phyloP scores from a whole-genome alignment of 2,888 invertebrate species.

The Gnatocerus cornutus region DNA sequence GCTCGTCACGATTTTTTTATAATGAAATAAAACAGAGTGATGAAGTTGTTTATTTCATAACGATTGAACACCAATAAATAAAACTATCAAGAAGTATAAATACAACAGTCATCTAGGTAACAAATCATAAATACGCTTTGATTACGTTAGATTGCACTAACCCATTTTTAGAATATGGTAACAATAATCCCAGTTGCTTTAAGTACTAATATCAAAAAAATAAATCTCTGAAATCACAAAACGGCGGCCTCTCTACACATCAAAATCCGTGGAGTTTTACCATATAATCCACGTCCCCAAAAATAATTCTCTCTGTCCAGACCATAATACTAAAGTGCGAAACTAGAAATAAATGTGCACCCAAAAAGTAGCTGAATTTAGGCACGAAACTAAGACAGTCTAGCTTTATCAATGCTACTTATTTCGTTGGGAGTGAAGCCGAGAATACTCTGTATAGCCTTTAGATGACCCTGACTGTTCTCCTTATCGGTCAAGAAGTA shows the following conservation, averaged over 20 bases:
- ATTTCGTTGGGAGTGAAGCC: conserved; percentile 90
- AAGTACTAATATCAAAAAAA: conserved; percentile 27
- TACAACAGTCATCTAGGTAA: conserved; percentile 36
- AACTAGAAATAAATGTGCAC: conserved; percentile 26
- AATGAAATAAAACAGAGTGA: neutral
- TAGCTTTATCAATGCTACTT: conserved; percentile 83
- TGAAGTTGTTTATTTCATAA: conserved; percentile 24
- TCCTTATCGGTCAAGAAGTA: conserved; percentile 94
- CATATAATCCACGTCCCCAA: neutral
- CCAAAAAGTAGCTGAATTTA: conserved; percentile 22
- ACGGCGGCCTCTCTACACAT: conserved; percentile 18
- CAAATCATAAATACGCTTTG: conserved; percentile 26
- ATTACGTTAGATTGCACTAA: conserved; percentile 38
- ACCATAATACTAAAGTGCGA: conserved; percentile 21
- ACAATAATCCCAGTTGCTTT: conserved; percentile 12
- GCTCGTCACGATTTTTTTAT: too few relatives aligned
- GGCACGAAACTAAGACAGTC: conserved; percentile 67
- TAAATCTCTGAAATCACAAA: conserved; percentile 1
- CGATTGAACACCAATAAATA: conserved; percentile 44
- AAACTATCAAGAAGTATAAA: conserved; percentile 18
- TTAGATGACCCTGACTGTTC: conserved; percentile 90
- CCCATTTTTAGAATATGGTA: conserved; percentile 34
- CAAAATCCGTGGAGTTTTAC: conserved; percentile 14
- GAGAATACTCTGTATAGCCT: conserved; percentile 93
- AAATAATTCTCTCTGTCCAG: conserved; percentile 18